Percentiles rank a stretch among this genome's conserved stretches.
These are phyloP conservation scores for Sinotaia quadrata DNA, from an alignment of 2,888 invertebrate species.

Conservation along the genomic window DNA sequence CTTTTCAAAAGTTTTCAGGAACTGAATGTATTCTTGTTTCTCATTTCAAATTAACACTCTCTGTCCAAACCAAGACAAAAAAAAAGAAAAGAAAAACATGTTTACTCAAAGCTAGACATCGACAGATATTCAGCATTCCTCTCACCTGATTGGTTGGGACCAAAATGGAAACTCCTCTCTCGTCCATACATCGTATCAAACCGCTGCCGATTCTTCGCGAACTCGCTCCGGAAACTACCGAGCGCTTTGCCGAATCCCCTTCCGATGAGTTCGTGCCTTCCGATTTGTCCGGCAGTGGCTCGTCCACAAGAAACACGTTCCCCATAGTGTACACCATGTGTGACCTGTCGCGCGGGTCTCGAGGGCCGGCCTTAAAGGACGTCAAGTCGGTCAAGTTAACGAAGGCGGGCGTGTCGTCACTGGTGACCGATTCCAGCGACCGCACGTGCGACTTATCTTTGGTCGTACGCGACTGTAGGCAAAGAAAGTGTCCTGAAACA, in stretches of 20 bases:
- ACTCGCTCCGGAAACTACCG: neutral
- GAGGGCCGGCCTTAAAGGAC: conserved; percentile 43
- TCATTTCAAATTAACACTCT: too few species aligned
- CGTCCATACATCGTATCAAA: conserved; percentile 13
- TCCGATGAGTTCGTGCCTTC: neutral
- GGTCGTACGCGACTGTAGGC: conserved; percentile 54
- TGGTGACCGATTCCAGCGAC: conserved; percentile 47
- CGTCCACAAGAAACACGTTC: conserved; percentile 51
- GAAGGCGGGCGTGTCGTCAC: conserved; percentile 50
- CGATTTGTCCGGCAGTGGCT: neutral
- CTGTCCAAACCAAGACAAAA: too few species aligned
- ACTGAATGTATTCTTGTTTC: too few species aligned
- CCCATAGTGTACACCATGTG: conserved; percentile 46
- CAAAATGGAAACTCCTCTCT: conserved; percentile 7
- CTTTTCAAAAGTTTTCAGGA: too few species aligned
- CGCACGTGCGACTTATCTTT: conserved; percentile 53
- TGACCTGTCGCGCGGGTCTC: conserved; percentile 6
- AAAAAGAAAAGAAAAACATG: neutral
- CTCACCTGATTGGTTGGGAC: conserved; percentile 23
- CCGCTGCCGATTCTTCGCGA: neutral
- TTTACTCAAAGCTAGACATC: neutral
- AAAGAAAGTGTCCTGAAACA: conserved; percentile 55
- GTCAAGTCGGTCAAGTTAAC: conserved; percentile 52
- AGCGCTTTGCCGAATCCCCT: too few species aligned
- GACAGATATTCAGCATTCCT: neutral